A percentile compares a stretch with the other conserved stretches of the same genome.
These are phyloP conservation scores for Papilio machaon DNA, from an alignment of 1,140 invertebrate species.

Conservation along the genomic window DNA sequence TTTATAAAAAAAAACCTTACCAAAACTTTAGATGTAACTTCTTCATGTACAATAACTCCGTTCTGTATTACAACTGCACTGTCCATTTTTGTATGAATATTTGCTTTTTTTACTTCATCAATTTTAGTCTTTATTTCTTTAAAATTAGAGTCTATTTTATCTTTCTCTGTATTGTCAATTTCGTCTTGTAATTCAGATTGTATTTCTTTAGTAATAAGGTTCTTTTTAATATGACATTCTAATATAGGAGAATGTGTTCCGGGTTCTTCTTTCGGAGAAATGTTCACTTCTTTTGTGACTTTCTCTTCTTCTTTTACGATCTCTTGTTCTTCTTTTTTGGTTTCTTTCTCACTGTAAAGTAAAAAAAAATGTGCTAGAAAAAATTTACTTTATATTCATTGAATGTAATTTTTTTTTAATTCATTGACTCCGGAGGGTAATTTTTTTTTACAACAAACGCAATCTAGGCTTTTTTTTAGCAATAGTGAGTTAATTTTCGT, in stretches of 20 bases:
- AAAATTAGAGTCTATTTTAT: slow-evolving; percentile 35
- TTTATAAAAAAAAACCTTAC: slow-evolving; percentile 51
- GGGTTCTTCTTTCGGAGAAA: slow-evolving; percentile 32
- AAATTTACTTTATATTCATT: too few relatives aligned
- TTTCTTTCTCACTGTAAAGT: slow-evolving; percentile 59
- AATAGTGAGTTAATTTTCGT: too few relatives aligned
- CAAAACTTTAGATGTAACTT: slow-evolving; percentile 56
- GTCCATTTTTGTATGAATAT: slow-evolving; percentile 52
- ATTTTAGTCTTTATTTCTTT: slow-evolving; percentile 1
- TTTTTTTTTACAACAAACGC: neutral
- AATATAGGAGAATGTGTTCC: slow-evolving; percentile 35
- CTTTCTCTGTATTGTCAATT: slow-evolving; percentile 27
- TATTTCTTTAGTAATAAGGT: neutral
- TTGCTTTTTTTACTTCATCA: slow-evolving; percentile 36
- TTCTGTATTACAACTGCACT: slow-evolving; percentile 62
- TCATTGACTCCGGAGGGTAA: neutral
- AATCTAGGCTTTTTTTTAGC: too few relatives aligned
- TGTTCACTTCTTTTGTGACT: slow-evolving; percentile 9
- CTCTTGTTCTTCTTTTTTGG: slow-evolving; percentile 47
- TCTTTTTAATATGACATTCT: slow-evolving; percentile 19
- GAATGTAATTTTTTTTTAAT: neutral
- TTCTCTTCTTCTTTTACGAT: slow-evolving; percentile 36
- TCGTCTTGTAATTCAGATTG: neutral
- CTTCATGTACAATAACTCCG: slow-evolving; percentile 59
- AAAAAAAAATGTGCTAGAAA: neutral